These are phyloP conservation scores for Myotis yumanensis DNA, from an alignment of 2,113 vertebrate genomes.

Conservation along the genomic window DNA sequence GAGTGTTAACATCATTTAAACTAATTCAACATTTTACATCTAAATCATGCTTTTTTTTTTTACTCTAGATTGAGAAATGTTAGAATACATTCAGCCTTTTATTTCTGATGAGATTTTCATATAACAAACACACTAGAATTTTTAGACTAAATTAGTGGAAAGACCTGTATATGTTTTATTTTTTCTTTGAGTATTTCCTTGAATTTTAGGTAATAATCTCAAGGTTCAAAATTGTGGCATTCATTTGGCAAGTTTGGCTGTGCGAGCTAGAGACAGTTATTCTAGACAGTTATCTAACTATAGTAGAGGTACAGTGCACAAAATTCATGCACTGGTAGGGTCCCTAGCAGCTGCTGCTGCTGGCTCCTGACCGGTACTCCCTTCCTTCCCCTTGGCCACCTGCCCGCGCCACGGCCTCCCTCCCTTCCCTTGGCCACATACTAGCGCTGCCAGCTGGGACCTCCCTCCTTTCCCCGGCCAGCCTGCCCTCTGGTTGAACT, in stretches of 20 bases:
- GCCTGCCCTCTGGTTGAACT: no score
- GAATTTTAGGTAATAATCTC: background rate
- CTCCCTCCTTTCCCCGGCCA: no score
- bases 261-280: background rate
- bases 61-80: background rate
- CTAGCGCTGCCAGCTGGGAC: no score
- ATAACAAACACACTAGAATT: background rate
- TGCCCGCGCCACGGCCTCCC: no score
- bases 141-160: background rate
- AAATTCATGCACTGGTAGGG: no score
- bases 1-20: background rate
- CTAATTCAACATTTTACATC: background rate
- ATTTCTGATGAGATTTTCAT: background rate
- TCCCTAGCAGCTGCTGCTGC: no score
- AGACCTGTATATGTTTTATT: background rate
- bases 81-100: background rate
- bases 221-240: background rate
- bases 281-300: no score
- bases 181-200: background rate
- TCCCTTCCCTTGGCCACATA: no score
- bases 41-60: background rate
- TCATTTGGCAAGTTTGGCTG: background rate
- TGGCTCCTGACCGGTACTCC: no score
- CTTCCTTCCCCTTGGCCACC: no score
- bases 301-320: no score